Conservation (phyloP, 2,797 vertebrate species). For the Synanceia verrucosa region DNA sequence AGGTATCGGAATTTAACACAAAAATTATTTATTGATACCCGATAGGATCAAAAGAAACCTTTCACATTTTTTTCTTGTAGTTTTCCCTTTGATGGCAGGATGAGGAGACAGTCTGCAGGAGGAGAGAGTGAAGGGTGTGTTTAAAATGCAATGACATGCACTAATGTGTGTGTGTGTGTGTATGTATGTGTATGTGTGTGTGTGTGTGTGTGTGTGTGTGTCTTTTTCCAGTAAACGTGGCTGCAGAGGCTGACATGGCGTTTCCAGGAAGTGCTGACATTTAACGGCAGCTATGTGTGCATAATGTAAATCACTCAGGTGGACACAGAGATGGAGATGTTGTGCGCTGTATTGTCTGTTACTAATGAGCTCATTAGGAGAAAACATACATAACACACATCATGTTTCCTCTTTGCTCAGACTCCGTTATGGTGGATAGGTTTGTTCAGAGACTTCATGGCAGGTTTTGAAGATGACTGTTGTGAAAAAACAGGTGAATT, state of each 20-base stretch:
- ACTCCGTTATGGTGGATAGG: no score
- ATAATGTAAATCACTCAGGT: not conserved
- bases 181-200: constrained; percentile 6
- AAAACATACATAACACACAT: no score
- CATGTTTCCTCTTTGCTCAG: no score
- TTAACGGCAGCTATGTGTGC: not conserved
- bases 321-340: not conserved
- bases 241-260: constrained; percentile 40
- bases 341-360: not conserved
- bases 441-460: no score
- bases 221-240: constrained; percentile 49
- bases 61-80: not conserved
- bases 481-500: no score
- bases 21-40: no score
- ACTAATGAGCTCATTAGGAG: not conserved
- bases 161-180: not conserved
- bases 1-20: no score
- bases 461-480: no score
- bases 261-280: constrained; percentile 57
- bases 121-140: not conserved
- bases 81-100: not conserved
- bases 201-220: not conserved
- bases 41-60: no score
- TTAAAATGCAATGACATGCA: not conserved
- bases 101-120: not conserved